These are phyloP conservation scores for Morone saxatilis DNA, from an alignment of 2,113 vertebrate genomes.

Conservation along the genomic window DNA sequence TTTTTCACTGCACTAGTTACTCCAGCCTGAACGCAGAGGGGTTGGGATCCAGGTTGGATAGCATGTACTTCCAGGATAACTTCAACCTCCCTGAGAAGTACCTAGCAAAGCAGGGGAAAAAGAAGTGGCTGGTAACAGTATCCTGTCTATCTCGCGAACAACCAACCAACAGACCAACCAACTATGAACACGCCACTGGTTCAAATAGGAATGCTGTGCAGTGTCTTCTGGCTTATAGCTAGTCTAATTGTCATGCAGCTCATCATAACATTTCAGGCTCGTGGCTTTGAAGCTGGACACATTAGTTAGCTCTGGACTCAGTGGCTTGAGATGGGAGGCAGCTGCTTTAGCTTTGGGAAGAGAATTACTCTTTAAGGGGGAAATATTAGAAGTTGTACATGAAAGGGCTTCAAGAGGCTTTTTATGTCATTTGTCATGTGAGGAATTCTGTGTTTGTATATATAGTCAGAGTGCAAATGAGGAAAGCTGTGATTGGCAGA, in stretches of 20 bases:
- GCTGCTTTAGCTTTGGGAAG: constrained; percentile 40
- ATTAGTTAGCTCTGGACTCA: constrained; percentile 18
- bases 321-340: constrained; percentile 41
- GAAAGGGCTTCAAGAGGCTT: constrained; percentile 23
- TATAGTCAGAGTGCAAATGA: neutral
- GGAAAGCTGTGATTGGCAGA: constrained; percentile 12
- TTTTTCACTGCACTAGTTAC: constrained; percentile 1
- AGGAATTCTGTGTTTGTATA: neutral
- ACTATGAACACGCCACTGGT: neutral
- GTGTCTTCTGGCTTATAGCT: constrained; percentile 11
- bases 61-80: neutral
- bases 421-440: constrained; percentile 24
- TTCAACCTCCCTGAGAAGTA: neutral
- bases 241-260: constrained; percentile 50
- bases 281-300: constrained; percentile 48
- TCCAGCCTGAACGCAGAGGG: neutral
- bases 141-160: neutral
- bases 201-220: neutral
- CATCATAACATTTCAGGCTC: constrained; percentile 41
- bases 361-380: constrained; percentile 15
- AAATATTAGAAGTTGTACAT: constrained; percentile 39
- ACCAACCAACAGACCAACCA: neutral
- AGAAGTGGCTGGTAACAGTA: too few species aligned
- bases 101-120: too few species aligned
- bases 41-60: neutral